Base-by-base conservation (phyloP, 1,140 invertebrate genomes). In the Geopemphigus sp. region DNA sequence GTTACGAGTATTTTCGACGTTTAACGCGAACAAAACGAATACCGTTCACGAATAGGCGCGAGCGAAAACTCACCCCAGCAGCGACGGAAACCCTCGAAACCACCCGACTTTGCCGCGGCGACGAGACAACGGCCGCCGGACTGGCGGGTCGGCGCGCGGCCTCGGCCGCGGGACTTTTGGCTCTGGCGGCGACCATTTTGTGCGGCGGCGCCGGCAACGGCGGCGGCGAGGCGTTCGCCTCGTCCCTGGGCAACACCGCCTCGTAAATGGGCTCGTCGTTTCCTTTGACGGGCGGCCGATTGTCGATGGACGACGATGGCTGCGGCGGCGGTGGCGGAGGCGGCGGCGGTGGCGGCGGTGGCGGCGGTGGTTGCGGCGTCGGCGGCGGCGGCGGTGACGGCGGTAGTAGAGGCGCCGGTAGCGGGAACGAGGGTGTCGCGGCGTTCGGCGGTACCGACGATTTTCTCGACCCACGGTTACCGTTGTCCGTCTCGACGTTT, bases 221-320 rank as follows among this genome's bases (percentile, higher is more conserved):
- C 15, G 86, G 90, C 32, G 90, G 89, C 83, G 83, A 83, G 84
- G 26, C 66, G 82, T 2, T 83, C 81, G 84, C 86, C 45, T 89
- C 88, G 47, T 91, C 90, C 22, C 92, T 86, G 2, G 92, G 92
- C 80, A 92, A 87, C 19, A 95, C 91, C 0, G 92, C 90, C 84
- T 95, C 94, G 84, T 95, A 95, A 83, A 95, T 95, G 0, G 93
- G 93, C 84, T 95, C 94, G 6, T 86, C 86, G 8, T 82, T 81
- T 26, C 81, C 70, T 19, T 81, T 82, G 12, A 85, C 85, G 2
- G 87, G 85, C 19, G 89, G 82, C 83, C 85, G 82, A 3, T 39
- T 3, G 3, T 39, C 3, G 83, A 68, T 81, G 14, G 85, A 85
- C 5, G 92, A 92, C 1, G 88, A 90, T 5, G 89, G 91, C 0